A percentile compares a stretch with the other conserved stretches of the same genome.
phyloP scores from a whole-genome alignment of 2,113 vertebrate species.

The Perca fluviatilis region DNA sequence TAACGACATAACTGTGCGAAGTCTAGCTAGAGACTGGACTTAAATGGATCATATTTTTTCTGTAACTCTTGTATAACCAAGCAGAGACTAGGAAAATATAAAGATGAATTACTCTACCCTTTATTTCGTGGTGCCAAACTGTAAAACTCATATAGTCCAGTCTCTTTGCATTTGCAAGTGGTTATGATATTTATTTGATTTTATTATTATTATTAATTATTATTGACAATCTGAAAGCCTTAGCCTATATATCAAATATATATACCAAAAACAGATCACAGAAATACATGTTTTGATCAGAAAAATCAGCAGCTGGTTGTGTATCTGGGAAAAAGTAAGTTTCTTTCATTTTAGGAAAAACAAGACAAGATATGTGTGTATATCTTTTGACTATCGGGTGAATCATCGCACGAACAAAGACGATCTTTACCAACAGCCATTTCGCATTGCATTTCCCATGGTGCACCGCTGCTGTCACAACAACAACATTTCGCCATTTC shows the following conservation, averaged over 20 bases:
- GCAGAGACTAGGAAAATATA: background rate
- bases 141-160: background rate
- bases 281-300: no score
- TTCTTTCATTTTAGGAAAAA: no score
- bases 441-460: slow-evolving; percentile 74
- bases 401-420: rapidly evolving
- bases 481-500: slow-evolving; percentile 83
- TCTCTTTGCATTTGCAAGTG: no score
- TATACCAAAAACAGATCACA: no score
- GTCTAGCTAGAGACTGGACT: background rate
- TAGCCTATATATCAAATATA: no score
- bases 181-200: no score
- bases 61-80: background rate
- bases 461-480: slow-evolving; percentile 73
- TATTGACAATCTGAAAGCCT: no score
- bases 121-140: background rate
- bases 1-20: background rate
- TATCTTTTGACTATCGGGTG: background rate
- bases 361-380: no score
- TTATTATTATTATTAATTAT: no score
- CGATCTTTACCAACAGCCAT: slow-evolving; percentile 74
- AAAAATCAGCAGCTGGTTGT: no score
- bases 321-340: no score
- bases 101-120: slow-evolving; percentile 1
- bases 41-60: background rate